Percentiles rank a stretch among this genome's conserved stretches.
phyloP scores from a whole-genome alignment of 2,797 vertebrate species.

The Chelidonichthys spinosus region DNA sequence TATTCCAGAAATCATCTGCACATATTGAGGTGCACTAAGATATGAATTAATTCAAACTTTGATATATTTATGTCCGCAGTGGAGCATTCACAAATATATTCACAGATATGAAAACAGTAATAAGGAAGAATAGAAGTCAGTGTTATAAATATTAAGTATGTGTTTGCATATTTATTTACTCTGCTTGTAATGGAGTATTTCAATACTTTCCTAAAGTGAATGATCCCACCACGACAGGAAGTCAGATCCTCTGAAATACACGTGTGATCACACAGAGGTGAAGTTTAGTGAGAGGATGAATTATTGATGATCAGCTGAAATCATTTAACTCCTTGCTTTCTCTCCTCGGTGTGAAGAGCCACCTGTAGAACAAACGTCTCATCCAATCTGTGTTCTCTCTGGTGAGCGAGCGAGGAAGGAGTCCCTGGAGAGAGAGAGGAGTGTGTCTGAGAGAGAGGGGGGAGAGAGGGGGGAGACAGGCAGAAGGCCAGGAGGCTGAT shows the following conservation, averaged over 20 bases:
- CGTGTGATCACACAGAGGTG: too few species aligned
- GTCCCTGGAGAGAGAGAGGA: constrained; percentile 57
- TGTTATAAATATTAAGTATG: too few species aligned
- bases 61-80: background rate
- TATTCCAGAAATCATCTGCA: too few species aligned
- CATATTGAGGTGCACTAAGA: too few species aligned
- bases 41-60: too few species aligned
- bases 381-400: constrained; percentile 71
- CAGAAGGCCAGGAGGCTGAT: constrained; percentile 83
- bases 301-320: constrained; percentile 72
- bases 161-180: too few species aligned
- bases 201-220: too few species aligned
- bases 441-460: constrained; percentile 32
- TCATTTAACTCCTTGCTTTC: constrained; percentile 54
- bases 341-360: constrained; percentile 58
- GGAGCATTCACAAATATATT: background rate
- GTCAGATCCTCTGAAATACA: too few species aligned
- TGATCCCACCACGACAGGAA: too few species aligned
- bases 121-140: too few species aligned
- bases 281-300: constrained; percentile 41
- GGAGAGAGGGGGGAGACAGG: constrained; percentile 42
- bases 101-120: too few species aligned
- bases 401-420: constrained; percentile 49
- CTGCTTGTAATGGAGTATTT: too few species aligned
- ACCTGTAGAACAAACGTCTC: constrained; percentile 78